Base-by-base conservation (phyloP, 2,113 vertebrate species). In the Austrofundulus limnaeus region DNA sequence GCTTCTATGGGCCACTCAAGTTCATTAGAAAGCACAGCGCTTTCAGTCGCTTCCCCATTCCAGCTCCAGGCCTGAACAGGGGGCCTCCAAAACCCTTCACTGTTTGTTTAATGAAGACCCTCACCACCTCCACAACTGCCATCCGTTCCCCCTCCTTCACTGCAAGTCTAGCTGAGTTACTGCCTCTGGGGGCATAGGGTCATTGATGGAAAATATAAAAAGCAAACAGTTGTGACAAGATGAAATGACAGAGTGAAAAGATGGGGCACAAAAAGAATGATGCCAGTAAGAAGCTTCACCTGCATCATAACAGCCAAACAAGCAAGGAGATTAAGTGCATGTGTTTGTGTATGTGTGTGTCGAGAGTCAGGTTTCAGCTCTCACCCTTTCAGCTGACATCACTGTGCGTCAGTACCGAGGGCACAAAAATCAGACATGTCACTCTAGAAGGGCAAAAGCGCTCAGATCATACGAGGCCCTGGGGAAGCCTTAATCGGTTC, bases 81-180 rank as follows among this genome's bases (percentile, higher is more conserved):
- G 89, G 81, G 90, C 86, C 85, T 89, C 86, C 84, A 83, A 80
- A 80, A 69, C 78, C 77, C 80, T 79, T 71, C 57, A 79, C 84
- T 90, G 87, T 91, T 89, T 91, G 90, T 89, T 91, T 92, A 92
- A 90, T 88, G 85, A 90, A 91, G 88, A 88, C 86, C 76, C 88
- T 54, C 66, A 66, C 61, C 78, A 79, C 78, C 85, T 78, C 76
- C 64, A 64, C 86, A 70, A 71, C 84, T 59, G 78, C 74, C 71
- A 80, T 68, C 81, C 66, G 59, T 67, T 61, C 66, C 68, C 73
- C 72, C 75, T 71, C 73, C 72, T 72, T 71, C 72, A 79, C 63
- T 66, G 31, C 54, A 62, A 42, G 56, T 28, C 45, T 52, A 59
- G 75, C 70, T 70, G 70, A 83, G 76, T 72, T 58, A 68, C 72